Base-by-base conservation (phyloP, 2,113 vertebrate species). In the Leiothrix lutea region DNA sequence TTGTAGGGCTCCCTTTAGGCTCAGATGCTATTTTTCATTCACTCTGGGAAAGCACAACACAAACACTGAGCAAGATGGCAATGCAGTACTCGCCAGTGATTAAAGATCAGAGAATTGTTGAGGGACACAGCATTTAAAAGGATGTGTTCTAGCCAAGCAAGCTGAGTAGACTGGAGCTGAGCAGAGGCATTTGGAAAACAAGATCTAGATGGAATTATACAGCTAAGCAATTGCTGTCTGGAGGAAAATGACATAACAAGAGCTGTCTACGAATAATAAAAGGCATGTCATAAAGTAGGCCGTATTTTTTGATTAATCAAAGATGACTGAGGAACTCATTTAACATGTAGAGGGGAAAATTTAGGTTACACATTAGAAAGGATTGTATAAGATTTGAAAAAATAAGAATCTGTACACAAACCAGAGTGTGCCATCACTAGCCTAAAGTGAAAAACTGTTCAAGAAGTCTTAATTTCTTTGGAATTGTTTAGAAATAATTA, bases 231-330 rank as follows among this genome's bases (percentile, higher is more conserved):
- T 36, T 48, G 73, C 71, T 61, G 51, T 67, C 85, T 5, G 0
- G 47, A 83, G 48, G 53, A 94, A 92, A 95, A 85, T 71, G 87
- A 86, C 85, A 75, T 73, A 94, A 90, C 71, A 80, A 50, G 78
- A 95, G 64, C 90, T 87, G 80, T 85, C 92, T 88, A 86, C 67
- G 35, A 95, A 93, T 95, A 94, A 96, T 97, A 94, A 95, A 95
- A 95, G 67, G 51, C 71, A 71, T 83, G 88, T 74, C 90, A 90
- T 74, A 95, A 95, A 93, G 74, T 93, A 95, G 85, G 90, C 48
- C 85, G 92, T 31, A 50, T 73, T 86, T 95, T 86, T 66, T 56
- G 79, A 94, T 96, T 93, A 95, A 96, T 94, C 94, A 93, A 90
- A 94, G 86, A 94, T 14, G 56, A 88, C 75, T 0, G 8, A 93